Conservation (phyloP, 2,113 vertebrate species). For the Bubo scandiacus region DNA sequence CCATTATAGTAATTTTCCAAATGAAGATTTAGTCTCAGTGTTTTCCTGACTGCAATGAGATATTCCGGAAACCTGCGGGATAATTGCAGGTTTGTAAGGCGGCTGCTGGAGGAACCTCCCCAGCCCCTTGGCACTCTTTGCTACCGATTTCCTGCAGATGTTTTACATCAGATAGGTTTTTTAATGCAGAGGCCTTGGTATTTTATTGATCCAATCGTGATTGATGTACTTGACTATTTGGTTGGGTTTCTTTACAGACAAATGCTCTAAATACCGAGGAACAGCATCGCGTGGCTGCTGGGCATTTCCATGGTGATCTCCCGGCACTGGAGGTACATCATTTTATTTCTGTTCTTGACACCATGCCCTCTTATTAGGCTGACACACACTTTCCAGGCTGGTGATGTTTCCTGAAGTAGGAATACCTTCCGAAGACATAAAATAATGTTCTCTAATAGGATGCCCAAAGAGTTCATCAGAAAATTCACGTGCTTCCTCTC, state of each 20-base stretch:
- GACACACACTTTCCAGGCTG: not conserved
- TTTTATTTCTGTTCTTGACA: not conserved
- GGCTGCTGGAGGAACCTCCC: not conserved
- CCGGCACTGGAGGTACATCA: rapidly evolving
- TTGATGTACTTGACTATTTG: not conserved
- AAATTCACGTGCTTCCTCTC: not conserved
- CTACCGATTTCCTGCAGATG: not conserved
- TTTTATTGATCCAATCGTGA: not conserved
- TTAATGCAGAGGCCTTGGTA: not conserved
- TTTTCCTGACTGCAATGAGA: not conserved
- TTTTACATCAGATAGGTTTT: not conserved
- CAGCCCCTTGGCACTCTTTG: not conserved
- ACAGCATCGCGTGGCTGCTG: not conserved
- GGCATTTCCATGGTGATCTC: not conserved
- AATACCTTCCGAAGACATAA: not conserved
- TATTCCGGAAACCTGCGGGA: not conserved
- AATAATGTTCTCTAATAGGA: not conserved
- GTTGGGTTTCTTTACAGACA: not conserved
- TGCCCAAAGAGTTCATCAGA: not conserved
- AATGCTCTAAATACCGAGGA: not conserved
- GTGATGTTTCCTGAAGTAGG: not conserved
- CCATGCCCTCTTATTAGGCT: not conserved
- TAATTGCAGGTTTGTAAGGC: not conserved
- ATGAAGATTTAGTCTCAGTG: rapidly evolving
- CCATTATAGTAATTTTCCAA: rapidly evolving